A percentile compares a stretch with the other conserved stretches of the same genome.
phyloP scores from a whole-genome alignment of 2,113 vertebrate species.

The Spheniscus mendiculus region DNA sequence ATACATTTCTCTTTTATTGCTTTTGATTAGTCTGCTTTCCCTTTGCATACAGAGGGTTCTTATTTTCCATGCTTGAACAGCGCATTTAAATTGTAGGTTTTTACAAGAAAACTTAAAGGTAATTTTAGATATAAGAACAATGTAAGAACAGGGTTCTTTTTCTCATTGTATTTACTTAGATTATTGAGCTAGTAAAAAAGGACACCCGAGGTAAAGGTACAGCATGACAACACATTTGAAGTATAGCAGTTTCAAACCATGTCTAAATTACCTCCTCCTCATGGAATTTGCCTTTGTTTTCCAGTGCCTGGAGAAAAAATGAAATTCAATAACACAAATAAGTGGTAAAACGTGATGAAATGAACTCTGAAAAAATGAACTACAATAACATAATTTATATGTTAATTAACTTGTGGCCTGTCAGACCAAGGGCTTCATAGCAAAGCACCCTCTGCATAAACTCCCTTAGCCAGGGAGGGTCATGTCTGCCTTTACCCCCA shows the following conservation, averaged over 20 bases:
- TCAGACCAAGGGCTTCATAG: not conserved
- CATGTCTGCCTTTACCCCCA: not conserved
- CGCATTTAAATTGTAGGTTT: not conserved
- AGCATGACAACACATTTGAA: not conserved
- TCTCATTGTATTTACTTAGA: not conserved
- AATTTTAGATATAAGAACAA: not conserved
- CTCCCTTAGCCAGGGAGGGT: not conserved
- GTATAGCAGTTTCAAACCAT: not conserved
- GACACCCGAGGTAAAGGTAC: not conserved
- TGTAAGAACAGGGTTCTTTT: not conserved
- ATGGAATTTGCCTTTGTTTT: conserved; percentile 11
- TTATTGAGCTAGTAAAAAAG: not conserved
- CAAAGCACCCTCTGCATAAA: not conserved
- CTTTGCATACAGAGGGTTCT: not conserved
- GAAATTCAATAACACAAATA: not conserved
- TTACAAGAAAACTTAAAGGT: not conserved
- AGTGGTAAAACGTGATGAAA: not conserved
- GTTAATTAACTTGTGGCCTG: not conserved
- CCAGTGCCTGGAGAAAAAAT: not conserved
- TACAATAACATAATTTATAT: not conserved
- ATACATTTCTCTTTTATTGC: not conserved
- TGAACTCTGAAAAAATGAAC: not conserved
- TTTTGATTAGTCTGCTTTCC: not conserved
- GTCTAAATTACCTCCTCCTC: not conserved
- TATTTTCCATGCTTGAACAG: not conserved